Conservation (phyloP, 2,113 vertebrate species). For the Chroicocephalus ridibundus region DNA sequence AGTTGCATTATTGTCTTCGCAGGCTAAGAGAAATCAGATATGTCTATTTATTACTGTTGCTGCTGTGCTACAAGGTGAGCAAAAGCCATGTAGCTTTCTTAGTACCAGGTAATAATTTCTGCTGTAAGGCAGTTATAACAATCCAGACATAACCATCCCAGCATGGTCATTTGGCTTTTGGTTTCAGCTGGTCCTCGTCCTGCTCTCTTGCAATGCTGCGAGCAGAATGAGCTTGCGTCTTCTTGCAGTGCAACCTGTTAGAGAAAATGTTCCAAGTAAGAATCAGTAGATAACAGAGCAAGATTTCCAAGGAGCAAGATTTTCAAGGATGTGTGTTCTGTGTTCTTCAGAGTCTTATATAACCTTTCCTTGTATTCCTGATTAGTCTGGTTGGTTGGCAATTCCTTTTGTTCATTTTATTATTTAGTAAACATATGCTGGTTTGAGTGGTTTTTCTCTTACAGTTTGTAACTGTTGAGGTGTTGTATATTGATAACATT, state of each 20-base stretch:
- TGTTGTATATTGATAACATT: background rate
- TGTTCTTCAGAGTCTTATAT: background rate
- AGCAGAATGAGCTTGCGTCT: accelerated
- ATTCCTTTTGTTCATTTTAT: background rate
- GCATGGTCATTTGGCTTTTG: background rate
- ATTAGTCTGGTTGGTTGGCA: background rate
- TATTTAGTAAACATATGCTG: background rate
- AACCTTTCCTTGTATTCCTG: background rate
- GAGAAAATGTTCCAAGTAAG: background rate
- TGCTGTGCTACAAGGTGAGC: background rate
- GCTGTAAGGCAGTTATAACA: background rate
- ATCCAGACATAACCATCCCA: background rate
- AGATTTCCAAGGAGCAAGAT: background rate
- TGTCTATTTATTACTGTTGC: background rate
- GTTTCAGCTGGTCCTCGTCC: background rate
- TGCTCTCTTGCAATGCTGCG: background rate
- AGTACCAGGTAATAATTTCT: background rate
- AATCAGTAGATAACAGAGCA: background rate
- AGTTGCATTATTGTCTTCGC: background rate
- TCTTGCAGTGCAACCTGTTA: background rate
- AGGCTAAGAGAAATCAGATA: background rate
- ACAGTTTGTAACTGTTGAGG: background rate
- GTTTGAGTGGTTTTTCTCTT: background rate
- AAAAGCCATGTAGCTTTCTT: background rate
- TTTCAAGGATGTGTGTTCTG: background rate